Base-by-base conservation (phyloP, 1,140 invertebrate genomes). In the Reticulitermes speratus region DNA sequence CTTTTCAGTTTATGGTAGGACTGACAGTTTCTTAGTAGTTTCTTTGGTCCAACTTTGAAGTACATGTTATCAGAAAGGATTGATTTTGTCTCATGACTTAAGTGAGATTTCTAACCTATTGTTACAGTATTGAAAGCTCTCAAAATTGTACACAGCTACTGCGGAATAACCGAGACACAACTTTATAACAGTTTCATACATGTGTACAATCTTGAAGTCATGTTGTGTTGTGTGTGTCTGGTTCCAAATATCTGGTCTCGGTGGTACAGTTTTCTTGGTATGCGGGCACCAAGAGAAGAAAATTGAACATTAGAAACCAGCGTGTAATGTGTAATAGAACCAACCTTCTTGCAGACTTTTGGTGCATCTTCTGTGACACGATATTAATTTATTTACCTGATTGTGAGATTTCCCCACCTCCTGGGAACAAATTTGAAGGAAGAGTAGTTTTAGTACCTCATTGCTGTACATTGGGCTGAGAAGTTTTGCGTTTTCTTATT, bases 161-260 rank as follows among this genome's bases (percentile, higher is more conserved):
- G 8, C 2, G n/a, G n/a, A n/a, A 75, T 7, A 75, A 75, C 1
- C 14, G 8, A 30, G 65, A 19, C 25, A 75, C 65, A n/a, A 5
- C n/a, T 75, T 75, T 1, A 75, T 75, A 75, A 38, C 9, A 30
- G 25, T 8, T 75, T 75, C 65, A 75, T 30, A 75, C n/a, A 75
- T 75, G 25, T 75, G 25, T 75, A 75, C 65, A 75, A 75, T 75
- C 65, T 75, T 75, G 65, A 75, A 75, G 65, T 75, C 65, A 75
- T 75, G 65, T 75, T 75, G 25, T 30, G 65, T 75, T 75, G n/a
- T 75, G 65, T 69, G 65, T 75, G 65, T 30, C 65, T 30, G n/a
- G 65, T 75, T 25, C 19, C 52, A 8, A 30, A 16, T 30, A 6
- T 30, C 65, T 75, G 65, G 25, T 75, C 7, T 75, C 16, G 65